phyloP scores from a whole-genome alignment of 2,797 vertebrate genomes.

The Limosa lapponica region DNA sequence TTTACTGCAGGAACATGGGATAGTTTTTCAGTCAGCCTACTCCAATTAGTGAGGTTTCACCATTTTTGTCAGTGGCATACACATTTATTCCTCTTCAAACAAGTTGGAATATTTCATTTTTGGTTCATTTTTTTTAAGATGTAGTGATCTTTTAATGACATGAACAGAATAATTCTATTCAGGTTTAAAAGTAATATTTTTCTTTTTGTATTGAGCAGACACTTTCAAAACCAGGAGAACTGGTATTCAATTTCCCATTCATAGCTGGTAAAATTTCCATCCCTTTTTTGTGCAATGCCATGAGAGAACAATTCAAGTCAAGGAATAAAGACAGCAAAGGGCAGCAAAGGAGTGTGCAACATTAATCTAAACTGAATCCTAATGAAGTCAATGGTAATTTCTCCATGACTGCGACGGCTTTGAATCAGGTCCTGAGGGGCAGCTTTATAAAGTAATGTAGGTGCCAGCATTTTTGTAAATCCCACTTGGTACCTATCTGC shows the following conservation, averaged over 20 bases:
- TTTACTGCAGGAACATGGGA: not conserved
- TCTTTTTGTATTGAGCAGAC: not conserved
- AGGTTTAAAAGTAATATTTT: not conserved
- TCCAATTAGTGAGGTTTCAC: not conserved
- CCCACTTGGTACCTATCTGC: not conserved
- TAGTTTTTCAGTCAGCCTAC: not conserved
- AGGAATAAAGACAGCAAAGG: not conserved
- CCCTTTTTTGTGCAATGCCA: not conserved
- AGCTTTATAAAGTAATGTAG: not conserved
- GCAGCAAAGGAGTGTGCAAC: not conserved
- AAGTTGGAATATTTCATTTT: not conserved
- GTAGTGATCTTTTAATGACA: not conserved
- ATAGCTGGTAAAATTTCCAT: not conserved
- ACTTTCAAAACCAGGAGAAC: not conserved
- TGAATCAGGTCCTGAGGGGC: not conserved
- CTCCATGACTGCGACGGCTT: not conserved
- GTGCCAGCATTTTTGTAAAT: conserved; percentile 1
- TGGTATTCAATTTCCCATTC: not conserved
- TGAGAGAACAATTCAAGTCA: not conserved
- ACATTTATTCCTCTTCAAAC: not conserved
- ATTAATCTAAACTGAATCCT: conserved; percentile 8
- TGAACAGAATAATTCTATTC: not conserved
- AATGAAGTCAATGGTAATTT: not conserved
- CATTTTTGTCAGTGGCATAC: not conserved
- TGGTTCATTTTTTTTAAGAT: not conserved